A percentile compares a stretch with the other conserved stretches of the same genome.
These are phyloP conservation scores for Nycticebus coucang DNA, from an alignment of 2,113 vertebrate species.

Conservation along the genomic window DNA sequence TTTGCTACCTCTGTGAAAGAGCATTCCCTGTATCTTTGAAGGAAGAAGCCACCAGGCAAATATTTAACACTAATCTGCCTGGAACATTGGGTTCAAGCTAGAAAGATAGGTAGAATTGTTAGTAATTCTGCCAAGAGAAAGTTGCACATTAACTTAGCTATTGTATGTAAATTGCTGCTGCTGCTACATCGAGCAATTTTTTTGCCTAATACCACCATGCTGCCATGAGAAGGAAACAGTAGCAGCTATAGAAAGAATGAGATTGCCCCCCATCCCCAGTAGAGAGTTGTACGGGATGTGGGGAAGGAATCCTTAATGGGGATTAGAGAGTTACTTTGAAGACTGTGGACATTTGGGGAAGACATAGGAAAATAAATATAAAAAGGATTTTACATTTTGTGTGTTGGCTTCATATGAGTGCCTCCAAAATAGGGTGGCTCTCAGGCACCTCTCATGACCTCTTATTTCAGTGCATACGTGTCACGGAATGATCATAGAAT, in stretches of 20 bases:
- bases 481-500: not conserved
- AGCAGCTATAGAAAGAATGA: slow-evolving; percentile 2
- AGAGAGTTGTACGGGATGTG: not conserved
- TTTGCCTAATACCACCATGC: not conserved
- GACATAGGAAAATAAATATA: not conserved
- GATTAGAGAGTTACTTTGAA: not conserved
- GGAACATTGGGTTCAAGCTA: not conserved
- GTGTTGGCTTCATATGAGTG: not conserved
- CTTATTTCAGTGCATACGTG: not conserved
- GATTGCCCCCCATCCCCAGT: not conserved
- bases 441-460: not conserved
- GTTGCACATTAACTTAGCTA: not conserved
- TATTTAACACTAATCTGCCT: slow-evolving; percentile 13
- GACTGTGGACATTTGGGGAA: not conserved
- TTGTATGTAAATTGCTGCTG: not conserved
- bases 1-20: not conserved
- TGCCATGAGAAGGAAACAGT: not conserved
- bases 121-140: not conserved
- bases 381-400: not conserved
- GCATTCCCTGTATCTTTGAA: not conserved
- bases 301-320: not conserved
- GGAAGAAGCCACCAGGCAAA: not conserved
- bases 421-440: not conserved
- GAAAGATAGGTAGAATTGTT: not conserved
- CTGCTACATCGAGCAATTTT: not conserved